Evolutionary conservation across 2,113 vertebrate genomes (phyloP), one percentile per base, ranked within the genome.

Genomic region (Gasterosteus aculeatus): DNA sequence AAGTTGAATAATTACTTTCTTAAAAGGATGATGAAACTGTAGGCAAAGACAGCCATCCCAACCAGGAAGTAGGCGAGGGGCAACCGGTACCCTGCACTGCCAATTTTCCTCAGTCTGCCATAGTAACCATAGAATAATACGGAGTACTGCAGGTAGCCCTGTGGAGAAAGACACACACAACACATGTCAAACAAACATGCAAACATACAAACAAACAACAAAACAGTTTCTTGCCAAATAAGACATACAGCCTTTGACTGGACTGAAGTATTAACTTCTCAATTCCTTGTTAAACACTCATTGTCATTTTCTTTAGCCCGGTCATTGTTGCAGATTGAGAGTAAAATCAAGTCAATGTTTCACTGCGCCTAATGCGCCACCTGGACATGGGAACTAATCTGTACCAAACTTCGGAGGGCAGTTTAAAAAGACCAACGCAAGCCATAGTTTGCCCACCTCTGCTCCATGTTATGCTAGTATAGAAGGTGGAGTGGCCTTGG

Each of bases 81-180:
- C 75, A 99, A 88, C 2, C 96, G 91, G 74, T 99, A 99, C 1
- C 98, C 97, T 0, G 96, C 96, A 2, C 95, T 94, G 54, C 98
- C 98, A 10, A 99, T 97, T 84, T 95, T 95, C 80, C 97, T 94
- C 56, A 96, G 95, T 1, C 90, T 93, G n/a, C 98, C 96, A 0
- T 99, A 99, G 89, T 98, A 99, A 56, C 98, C 98, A 0, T 99
- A 99, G 92, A 99, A 99, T 66, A 99, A 91, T 7, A 98, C 97
- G 0, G 98, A 99, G 86, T 98, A 99, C 86, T 99, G 97, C 29
- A 99, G 97, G 84, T 99, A 98, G 35, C 98, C 98, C 98, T 99
- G 90, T 95, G 86, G 87, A 91, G 16, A 46, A 5, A 47, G 15
- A 60, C 35, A 59, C 42, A 62, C 5, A 46, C 22, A 31, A 69